Evolutionary conservation across 1,140 invertebrate species (phyloP).

Genomic region (Drosophila insularis): DNA sequence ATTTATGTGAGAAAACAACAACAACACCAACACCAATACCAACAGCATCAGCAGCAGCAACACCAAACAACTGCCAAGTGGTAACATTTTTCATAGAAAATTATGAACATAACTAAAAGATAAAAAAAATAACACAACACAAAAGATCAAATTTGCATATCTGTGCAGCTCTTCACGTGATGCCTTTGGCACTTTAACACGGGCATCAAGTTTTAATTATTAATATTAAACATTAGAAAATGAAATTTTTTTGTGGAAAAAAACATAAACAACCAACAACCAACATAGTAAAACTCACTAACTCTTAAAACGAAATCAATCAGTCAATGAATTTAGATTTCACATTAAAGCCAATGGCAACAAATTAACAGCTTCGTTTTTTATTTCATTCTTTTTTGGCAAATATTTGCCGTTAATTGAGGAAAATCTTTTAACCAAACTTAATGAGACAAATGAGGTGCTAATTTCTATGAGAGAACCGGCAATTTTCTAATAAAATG

Average conservation of each 20-base stretch:
- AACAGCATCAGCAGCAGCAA: slow-evolving; percentile 23
- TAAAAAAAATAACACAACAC: slow-evolving; percentile 35
- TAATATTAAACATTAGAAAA: slow-evolving; percentile 68
- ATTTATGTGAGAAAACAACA: slow-evolving; percentile 77
- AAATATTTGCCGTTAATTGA: slow-evolving; percentile 50
- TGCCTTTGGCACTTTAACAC: slow-evolving; percentile 60
- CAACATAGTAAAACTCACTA: not conserved
- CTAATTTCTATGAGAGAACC: slow-evolving; percentile 28
- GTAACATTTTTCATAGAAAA: slow-evolving; percentile 74
- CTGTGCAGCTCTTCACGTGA: slow-evolving; percentile 2
- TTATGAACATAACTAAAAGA: slow-evolving; percentile 56
- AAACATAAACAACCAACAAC: slow-evolving; percentile 26
- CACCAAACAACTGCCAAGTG: slow-evolving; percentile 20
- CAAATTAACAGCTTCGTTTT: slow-evolving; percentile 65
- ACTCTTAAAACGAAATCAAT: slow-evolving; percentile 50
- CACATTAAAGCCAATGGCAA: slow-evolving; percentile 36
- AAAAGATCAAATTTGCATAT: slow-evolving; percentile 67
- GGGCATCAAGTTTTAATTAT: slow-evolving; percentile 59
- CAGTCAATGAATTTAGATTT: slow-evolving; percentile 60
- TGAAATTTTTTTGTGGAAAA: slow-evolving; percentile 37
- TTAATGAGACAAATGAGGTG: slow-evolving; percentile 42
- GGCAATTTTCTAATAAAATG: not conserved
- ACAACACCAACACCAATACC: slow-evolving; percentile 20
- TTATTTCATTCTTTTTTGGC: slow-evolving; percentile 33
- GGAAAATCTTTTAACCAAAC: slow-evolving; percentile 42